Base-by-base conservation (phyloP, 1,140 invertebrate species). In the Vanessa atalanta region DNA sequence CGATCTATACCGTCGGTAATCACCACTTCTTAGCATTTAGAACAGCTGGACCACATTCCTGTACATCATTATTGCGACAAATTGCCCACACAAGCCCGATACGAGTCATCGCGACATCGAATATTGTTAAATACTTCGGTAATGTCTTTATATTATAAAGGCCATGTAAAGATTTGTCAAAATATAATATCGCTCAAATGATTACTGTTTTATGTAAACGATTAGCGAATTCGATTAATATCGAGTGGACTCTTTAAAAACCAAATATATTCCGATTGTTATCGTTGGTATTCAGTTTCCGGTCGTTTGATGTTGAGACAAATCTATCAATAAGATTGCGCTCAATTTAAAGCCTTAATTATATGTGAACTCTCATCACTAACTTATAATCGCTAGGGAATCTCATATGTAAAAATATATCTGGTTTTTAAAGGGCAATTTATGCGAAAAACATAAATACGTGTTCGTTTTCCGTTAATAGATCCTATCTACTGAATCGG, bases 1-100 rank as follows among this genome's bases (percentile, higher is more conserved):
- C 53, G 65, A 69, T 61, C 51, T 67, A 16, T 20, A 53, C n/a
- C 47, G 37, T 43, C n/a, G 48, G 47, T 53, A 67, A 31, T 20
- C 16, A 57, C 23, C 53, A 20, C 16, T 9, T 53, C 51, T 50
- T 50, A 50, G 16, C 14, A 11, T 16, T 57, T 20, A 23, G 16
- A 9, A 16, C 47, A 51, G 48, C 65, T 67, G 53, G 66, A 15
- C 37, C 66, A 53, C 66, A 69, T 67, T 67, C 65, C 31, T 53
- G 15, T n/a, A n/a, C 20, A 15, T 60, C 57, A 15, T 61, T 61
- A 61, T 15, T 8, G 31, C 57, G 8, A 37, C 57, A 61, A 61
- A 37, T 61, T 37, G 57, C 20, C 20, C 53, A n/a, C 15, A 9
- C 51, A 11, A 1, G 37, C n/a, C 16, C 51, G 15, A 15, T 2